These are phyloP conservation scores for Ochotona curzoniae DNA, from an alignment of 2,113 vertebrate species.

Conservation along the genomic window DNA sequence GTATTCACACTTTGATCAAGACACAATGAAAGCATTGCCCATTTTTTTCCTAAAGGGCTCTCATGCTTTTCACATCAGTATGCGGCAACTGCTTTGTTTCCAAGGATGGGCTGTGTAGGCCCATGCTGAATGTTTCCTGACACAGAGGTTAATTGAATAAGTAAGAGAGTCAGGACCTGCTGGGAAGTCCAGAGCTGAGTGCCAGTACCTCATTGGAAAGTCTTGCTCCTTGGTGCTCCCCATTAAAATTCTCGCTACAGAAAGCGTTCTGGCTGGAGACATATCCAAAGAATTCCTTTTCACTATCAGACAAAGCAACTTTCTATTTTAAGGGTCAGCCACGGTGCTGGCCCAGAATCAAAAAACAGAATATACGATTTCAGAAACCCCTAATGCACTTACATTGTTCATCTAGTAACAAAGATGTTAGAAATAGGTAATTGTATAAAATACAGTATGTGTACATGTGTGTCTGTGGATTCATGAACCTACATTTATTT, in stretches of 20 bases:
- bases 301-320: not conserved
- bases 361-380: too few relatives aligned
- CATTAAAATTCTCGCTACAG: not conserved
- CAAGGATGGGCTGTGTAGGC: not conserved
- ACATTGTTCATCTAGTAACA: not conserved
- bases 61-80: rapidly evolving
- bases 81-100: not conserved
- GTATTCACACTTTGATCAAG: not conserved
- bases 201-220: not conserved
- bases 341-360: not conserved
- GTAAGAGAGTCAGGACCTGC: not conserved
- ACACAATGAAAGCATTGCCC: not conserved
- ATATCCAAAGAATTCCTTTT: rapidly evolving
- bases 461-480: rapidly evolving
- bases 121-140: not conserved
- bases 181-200: not conserved
- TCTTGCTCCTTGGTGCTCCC: rapidly evolving
- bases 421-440: not conserved
- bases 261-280: not conserved
- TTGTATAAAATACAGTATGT: not conserved
- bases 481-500: too few relatives aligned
- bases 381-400: not conserved
- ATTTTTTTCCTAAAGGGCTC: not conserved
- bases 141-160: not conserved
- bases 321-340: not conserved